Base-by-base conservation (phyloP, 2,113 vertebrate species). In the Pleuronectes platessa region DNA sequence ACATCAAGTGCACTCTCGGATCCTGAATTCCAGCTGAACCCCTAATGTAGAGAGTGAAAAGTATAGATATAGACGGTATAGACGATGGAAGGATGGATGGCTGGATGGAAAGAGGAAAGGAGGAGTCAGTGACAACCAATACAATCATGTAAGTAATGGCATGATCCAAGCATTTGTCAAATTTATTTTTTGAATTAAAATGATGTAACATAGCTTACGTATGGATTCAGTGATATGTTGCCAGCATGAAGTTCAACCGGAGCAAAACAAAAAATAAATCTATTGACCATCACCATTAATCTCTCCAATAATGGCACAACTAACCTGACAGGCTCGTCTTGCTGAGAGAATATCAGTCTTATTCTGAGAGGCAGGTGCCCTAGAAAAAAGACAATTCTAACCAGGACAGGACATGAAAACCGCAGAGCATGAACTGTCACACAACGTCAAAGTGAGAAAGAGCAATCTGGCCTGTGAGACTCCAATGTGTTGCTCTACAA, bases 361-460 rank as follows among this genome's bases (percentile, higher is more conserved):
- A 85, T 84, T 81, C 84, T 73, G 71, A 84, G 40, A 76, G 71
- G 58, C 67, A 47, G 65, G 75, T 76, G 69, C 59, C 67, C 62
- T 68, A 42, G 59, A 58, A 64, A 47, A 24, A 27, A 21, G 62
- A 20, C 62, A 26, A 7, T 13, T 42, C 40, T 12, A 79, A 53
- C 18, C 11, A 63, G 11, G 51, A 69, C 61, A 77, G 83, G 72
- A 75, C 81, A 78, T 77, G 59, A 83, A 82, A 79, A 80, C 74
- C 37, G 67, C 64, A 79, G 81, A 71, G 74, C 81, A 78, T 79
- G 86, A 90, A 83, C 86, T 87, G 86, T 89, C 87, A 89, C 81
- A 84, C 70, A 40, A 72, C 20, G 75, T 86, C 87, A 87, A 78
- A 75, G 74, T 82, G 77, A 88, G 78, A 89, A 84, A 82, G 88